Evolutionary conservation across 2,888 invertebrate genomes (phyloP), one percentile per base, ranked within the genome.

Genomic region (Himalopsyche anomala): DNA sequence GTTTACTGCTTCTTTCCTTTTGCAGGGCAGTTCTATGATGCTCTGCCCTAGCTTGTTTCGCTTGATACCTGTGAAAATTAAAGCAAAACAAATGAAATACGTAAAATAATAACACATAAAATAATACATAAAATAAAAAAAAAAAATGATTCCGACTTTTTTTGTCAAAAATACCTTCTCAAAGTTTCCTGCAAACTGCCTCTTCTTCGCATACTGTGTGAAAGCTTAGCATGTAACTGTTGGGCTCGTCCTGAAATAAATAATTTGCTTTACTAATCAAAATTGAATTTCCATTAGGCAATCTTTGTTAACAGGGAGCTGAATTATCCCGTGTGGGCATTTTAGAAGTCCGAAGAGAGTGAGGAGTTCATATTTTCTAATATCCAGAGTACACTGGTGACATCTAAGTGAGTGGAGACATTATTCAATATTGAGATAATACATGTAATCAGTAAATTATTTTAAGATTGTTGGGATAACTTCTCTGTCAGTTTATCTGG

Each of bases 141-240:
- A 42, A 2, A 2, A 42, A 8, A 2, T 42, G 5, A 42, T 42
- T 42, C 5, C 1, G 9, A 45, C 45, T 11, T 45, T 11, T 45
- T 45, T 11, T 9, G 9, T 45, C 45, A 45, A 45, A 5, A 9
- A 45, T 89, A 91, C 88, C 95, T 92, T 84, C 94, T 92, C 36
- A 98, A 91, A 0, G 98, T 97, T 90, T 97, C 97, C 42, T 96
- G 95, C n/a, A 97, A 90, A n/a, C 96, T 96, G 88, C 97, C 95
- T 62, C 97, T 94, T 84, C 96, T 95, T n/a, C 97, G 94, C 1
- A 97, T 96, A 0, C 98, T 98, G 81, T 97, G 98, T 0, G 98
- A 98, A 0, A 99, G 92, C 91, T 99, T 99, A 89, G 98, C 98
- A 91, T 99, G 99, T 80, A 99, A 93, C 89, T 98, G 97, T 87